Percentiles rank a stretch among this genome's conserved stretches.
Conservation (phyloP, 2,113 vertebrate species). For the Barnardius zonarius region DNA sequence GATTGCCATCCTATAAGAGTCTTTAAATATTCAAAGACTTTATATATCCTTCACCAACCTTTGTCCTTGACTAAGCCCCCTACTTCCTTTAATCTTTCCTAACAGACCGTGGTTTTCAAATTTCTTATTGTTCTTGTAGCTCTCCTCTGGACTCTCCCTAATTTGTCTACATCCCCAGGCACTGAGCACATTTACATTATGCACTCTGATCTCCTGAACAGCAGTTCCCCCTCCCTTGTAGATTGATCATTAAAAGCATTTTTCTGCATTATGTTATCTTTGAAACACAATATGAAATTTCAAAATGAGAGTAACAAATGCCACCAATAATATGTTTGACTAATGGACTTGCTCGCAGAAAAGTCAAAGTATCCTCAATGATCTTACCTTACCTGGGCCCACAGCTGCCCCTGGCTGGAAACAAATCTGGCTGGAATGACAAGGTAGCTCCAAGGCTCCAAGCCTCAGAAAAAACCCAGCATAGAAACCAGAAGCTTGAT, state of each 20-base stretch:
- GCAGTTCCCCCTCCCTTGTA: background rate
- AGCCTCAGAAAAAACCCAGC: background rate
- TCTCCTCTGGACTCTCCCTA: background rate
- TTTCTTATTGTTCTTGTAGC: background rate
- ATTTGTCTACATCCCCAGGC: background rate
- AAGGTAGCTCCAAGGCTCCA: background rate
- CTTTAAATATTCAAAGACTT: background rate
- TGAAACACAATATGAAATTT: background rate
- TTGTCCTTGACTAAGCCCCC: background rate
- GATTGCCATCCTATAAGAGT: background rate
- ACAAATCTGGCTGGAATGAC: background rate
- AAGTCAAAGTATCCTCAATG: background rate
- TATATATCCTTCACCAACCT: background rate
- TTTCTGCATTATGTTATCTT: background rate
- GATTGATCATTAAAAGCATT: constrained; percentile 23
- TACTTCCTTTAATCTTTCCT: background rate
- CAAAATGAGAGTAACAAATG: background rate
- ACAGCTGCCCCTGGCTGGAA: background rate
- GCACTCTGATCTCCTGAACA: background rate
- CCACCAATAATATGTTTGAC: background rate
- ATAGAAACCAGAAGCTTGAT: background rate
- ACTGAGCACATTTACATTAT: background rate
- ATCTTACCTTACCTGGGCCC: background rate
- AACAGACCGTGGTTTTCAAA: background rate
- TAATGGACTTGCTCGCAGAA: background rate